Percentiles rank a stretch among this genome's conserved stretches.
Evolutionary conservation across 2,113 vertebrate species (phyloP).

Genomic region (Junco hyemalis): DNA sequence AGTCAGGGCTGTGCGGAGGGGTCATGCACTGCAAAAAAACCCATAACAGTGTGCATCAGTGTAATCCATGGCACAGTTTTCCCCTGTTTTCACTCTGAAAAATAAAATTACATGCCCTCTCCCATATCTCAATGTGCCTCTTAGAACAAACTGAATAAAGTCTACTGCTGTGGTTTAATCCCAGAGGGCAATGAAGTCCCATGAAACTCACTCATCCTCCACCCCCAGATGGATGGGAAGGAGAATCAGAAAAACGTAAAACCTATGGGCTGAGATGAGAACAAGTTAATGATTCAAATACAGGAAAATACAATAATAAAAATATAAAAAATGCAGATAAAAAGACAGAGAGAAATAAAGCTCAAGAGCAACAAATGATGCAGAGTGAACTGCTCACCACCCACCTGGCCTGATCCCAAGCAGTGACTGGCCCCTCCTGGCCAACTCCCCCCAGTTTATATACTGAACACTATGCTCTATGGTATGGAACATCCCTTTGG

Average conservation of each 20-base stretch:
- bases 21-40: constrained; percentile 88
- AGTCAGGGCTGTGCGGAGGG: constrained; percentile 94
- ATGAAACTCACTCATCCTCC: not conserved
- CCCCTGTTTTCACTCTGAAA: not conserved
- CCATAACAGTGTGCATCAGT: not conserved
- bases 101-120: not conserved
- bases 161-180: not conserved
- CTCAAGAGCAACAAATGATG: not conserved
- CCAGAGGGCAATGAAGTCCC: not conserved
- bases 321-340: not conserved
- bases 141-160: not conserved
- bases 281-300: not conserved
- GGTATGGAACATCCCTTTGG: not conserved
- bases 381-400: not conserved
- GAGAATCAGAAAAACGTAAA: not conserved
- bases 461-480: not conserved
- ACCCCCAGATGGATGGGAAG: not conserved
- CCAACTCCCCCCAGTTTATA: not conserved
- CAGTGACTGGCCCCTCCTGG: not conserved
- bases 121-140: not conserved
- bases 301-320: not conserved
- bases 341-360: not conserved
- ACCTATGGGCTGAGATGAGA: not conserved
- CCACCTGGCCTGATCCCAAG: not conserved
- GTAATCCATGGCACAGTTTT: not conserved